These are phyloP conservation scores for Erinaceus europaeus DNA, from an alignment of 2,113 vertebrate species.

Conservation along the genomic window DNA sequence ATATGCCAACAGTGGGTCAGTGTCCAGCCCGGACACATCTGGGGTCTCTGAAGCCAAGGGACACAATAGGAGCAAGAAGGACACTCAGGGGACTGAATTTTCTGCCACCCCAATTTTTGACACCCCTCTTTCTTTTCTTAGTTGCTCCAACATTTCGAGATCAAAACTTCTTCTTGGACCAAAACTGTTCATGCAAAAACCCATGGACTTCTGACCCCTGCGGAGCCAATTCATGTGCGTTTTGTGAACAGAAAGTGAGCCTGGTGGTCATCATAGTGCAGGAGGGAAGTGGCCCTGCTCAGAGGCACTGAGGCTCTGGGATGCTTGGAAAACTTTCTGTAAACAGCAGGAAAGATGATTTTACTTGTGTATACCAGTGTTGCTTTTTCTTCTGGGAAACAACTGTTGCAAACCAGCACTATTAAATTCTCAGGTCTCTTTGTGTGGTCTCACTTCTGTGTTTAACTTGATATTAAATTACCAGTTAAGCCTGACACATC, in stretches of 20 bases:
- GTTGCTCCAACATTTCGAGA: slow-evolving; percentile 91
- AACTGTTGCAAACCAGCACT: not conserved
- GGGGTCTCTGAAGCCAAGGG: not conserved
- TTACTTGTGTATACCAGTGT: slow-evolving; percentile 38
- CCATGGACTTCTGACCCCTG: slow-evolving; percentile 89
- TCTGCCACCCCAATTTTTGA: slow-evolving; percentile 17
- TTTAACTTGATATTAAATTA: not conserved
- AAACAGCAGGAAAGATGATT: not conserved
- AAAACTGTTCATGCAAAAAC: slow-evolving; percentile 87
- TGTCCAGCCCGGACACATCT: not conserved
- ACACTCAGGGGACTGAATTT: not conserved
- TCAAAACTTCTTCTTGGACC: slow-evolving; percentile 83
- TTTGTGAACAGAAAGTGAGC: slow-evolving; percentile 85
- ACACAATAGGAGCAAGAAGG: not conserved
- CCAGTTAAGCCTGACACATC: not conserved
- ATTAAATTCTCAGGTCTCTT: not conserved
- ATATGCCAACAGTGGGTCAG: too few species aligned
- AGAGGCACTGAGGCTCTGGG: too few species aligned
- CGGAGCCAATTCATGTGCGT: slow-evolving; percentile 84
- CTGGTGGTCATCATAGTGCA: too few species aligned
- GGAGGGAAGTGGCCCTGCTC: too few species aligned
- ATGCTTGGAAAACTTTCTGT: not conserved
- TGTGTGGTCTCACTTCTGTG: slow-evolving; percentile 9
- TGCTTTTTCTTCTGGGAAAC: slow-evolving; percentile 21
- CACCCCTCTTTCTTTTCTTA: slow-evolving; percentile 72